Evolutionary conservation across 2,797 vertebrate genomes (phyloP), one percentile per base, ranked within the genome.

Genomic region (Hylomyscus alleni): DNA sequence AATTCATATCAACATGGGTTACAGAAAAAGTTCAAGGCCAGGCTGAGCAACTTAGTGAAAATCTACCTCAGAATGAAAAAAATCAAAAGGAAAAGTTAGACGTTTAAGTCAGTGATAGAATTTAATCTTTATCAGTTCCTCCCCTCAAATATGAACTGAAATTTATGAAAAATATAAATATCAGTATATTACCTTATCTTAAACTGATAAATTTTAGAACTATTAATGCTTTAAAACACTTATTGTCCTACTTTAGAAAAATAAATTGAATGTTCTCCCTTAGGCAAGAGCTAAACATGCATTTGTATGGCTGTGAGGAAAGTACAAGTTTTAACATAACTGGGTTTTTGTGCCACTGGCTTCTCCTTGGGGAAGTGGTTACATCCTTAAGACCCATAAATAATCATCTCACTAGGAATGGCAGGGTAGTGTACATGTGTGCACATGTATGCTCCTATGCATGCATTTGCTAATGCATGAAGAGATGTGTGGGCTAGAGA

Each of bases 201-300:
- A 93, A 81, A 82, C 58, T 50, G 73, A 34, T 92, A 82, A 60
- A 86, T 73, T 85, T 77, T 60, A 86, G 47, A 95, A 69, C 22
- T 83, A 47, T 37, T 93, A 40, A 44, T 91, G 87, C 89, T 95
- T 47, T 90, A 37, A 95, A 78, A 47, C 47, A 80, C 19, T 92
- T 94, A 87, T 11, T 34, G 8, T 75, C 19, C 60, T 73, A 75
- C 3, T 56, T 75, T 58, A 75, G n/a, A 88, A 40, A 91, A 86
- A 40, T 90, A 56, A 89, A 34, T 65, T 77, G 17, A 50, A 37
- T 2, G 52, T 24, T 88, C 67, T 67, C 87, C n/a, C 75, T 72
- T 87, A 40, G 37, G 24, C 72, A 58, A 93, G 72, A 92, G 76
- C 17, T n/a, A 96, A 86, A 84, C 40, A 37, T 54, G 54, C 19